Evolutionary conservation across 2,888 invertebrate species (phyloP).

Genomic region (Acanthosoma haemorrhoidale): DNA sequence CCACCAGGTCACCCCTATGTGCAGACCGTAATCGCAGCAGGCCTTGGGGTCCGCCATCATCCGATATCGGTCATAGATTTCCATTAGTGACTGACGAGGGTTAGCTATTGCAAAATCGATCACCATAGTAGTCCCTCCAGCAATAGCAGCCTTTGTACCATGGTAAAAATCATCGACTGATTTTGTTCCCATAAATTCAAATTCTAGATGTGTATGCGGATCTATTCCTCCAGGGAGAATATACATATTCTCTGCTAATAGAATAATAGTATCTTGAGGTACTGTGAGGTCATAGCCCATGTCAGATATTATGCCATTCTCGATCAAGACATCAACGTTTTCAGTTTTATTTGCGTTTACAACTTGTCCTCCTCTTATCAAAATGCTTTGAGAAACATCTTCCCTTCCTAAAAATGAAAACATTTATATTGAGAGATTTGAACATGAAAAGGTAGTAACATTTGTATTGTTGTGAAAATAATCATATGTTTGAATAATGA

Average conservation of each 20-base stretch:
- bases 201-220: slow-evolving; percentile 94
- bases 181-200: slow-evolving; percentile 78
- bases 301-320: slow-evolving; percentile 92
- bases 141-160: slow-evolving; percentile 93
- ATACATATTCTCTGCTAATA: slow-evolving; percentile 88
- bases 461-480: too few relatives aligned
- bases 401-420: not conserved
- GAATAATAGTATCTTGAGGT: slow-evolving; percentile 85
- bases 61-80: slow-evolving; percentile 87
- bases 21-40: slow-evolving; percentile 94
- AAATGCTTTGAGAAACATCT: slow-evolving; percentile 47
- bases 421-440: not conserved
- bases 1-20: slow-evolving; percentile 90
- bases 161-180: slow-evolving; percentile 94
- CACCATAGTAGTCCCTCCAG: slow-evolving; percentile 97
- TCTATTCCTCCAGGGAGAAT: slow-evolving; percentile 95
- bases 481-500: too few relatives aligned
- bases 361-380: slow-evolving; percentile 91
- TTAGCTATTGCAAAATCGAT: slow-evolving; percentile 85
- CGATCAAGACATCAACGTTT: slow-evolving; percentile 90
- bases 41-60: slow-evolving; percentile 91
- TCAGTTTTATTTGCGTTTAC: slow-evolving; percentile 88
- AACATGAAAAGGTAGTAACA: too few relatives aligned
- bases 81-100: slow-evolving; percentile 77
- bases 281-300: slow-evolving; percentile 83